Evolutionary conservation across 2,888 invertebrate species (phyloP), one percentile per base, ranked within the genome.

Genomic region (Noctua janthina): DNA sequence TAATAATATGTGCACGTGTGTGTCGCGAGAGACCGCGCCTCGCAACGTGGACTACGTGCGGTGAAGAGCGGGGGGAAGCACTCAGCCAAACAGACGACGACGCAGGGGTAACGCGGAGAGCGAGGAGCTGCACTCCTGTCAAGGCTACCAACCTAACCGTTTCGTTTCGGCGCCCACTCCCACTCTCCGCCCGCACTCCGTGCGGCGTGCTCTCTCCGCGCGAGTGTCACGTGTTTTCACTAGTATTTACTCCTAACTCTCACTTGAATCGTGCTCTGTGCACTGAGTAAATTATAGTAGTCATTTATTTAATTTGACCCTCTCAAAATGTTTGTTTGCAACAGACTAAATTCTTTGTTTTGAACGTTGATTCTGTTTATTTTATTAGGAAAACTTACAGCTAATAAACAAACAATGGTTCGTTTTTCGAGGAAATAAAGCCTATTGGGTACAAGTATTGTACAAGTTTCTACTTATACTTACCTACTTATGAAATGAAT

Each of bases 21-120:
- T 20, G 59, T 10, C 49, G 15, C n/a, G 51, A 54, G 15, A n/a
- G 29, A 15, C 66, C 82, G 39, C 39, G 54, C 54, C 54, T 3
- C 82, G 66, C 29, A 46, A 29, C 54, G 46, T 20, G 56, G 46
- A 66, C 35, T 66, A n/a, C 20, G 51, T 20, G 82, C 39, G 74
- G 29, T 66, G 74, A 66, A 66, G 82, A 56, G 66, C 20, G 64
- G 79, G 73, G 81, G 64, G 74, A 59, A n/a, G 13, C 54, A 20
- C 54, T 54, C n/a, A 6, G 59, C 13, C 59, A 59, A 59, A 56
- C 11, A 59, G n/a, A 56, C 13, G 49, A 23, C 62, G n/a, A n/a
- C 35, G n/a, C 8, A 54, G 46, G 54, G n/a, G 15, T 51, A 20
- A 7, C 15, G 54, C 46, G 71, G 81, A 3, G 39, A 62, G 71